Percentiles rank a stretch among this genome's conserved stretches.
phyloP scores from a whole-genome alignment of 2,888 invertebrate genomes.

The Buathra laborator region DNA sequence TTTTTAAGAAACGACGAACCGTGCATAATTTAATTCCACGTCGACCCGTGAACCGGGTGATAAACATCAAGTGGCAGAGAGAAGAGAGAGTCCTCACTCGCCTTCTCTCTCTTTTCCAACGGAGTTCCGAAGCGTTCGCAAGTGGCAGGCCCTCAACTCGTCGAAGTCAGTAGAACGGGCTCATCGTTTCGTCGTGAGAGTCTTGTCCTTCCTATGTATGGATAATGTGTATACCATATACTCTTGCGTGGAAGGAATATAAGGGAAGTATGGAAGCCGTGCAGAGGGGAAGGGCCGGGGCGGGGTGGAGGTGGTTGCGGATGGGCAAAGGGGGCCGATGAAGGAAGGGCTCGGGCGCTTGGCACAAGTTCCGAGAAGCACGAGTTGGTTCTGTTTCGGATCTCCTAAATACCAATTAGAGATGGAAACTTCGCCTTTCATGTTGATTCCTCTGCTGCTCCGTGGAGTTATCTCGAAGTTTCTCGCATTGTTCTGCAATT shows the following conservation, averaged over 20 bases:
- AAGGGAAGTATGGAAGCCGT: constrained; percentile 51
- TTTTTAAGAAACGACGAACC: constrained; percentile 77
- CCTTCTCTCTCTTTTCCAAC: too few relatives aligned
- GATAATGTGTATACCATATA: constrained; percentile 13
- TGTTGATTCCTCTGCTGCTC: constrained; percentile 80
- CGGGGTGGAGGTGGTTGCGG: constrained; percentile 20
- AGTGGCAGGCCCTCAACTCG: constrained; percentile 49
- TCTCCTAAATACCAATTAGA: constrained; percentile 85
- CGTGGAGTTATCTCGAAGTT: constrained; percentile 82
- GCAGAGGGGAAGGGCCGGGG: constrained; percentile 6
- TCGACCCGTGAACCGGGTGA: constrained; percentile 77
- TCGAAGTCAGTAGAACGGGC: constrained; percentile 69
- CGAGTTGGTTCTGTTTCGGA: constrained; percentile 81
- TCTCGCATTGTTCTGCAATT: constrained; percentile 82
- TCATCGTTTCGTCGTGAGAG: constrained; percentile 58
- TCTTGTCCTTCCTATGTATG: constrained; percentile 22
- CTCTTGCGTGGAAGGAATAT: constrained; percentile 55
- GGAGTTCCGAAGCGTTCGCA: constrained; percentile 39
- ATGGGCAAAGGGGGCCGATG: constrained; percentile 61
- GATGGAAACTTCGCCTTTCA: constrained; percentile 84
- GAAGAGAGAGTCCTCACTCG: constrained; percentile 12
- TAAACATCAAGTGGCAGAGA: constrained; percentile 79
- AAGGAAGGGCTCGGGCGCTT: constrained; percentile 64
- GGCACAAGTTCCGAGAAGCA: constrained; percentile 60
- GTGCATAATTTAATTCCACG: constrained; percentile 79